A percentile compares a stretch with the other conserved stretches of the same genome.
These are phyloP conservation scores for Pachymerium ferrugineum DNA, from an alignment of 2,888 invertebrate species.

Conservation along the genomic window DNA sequence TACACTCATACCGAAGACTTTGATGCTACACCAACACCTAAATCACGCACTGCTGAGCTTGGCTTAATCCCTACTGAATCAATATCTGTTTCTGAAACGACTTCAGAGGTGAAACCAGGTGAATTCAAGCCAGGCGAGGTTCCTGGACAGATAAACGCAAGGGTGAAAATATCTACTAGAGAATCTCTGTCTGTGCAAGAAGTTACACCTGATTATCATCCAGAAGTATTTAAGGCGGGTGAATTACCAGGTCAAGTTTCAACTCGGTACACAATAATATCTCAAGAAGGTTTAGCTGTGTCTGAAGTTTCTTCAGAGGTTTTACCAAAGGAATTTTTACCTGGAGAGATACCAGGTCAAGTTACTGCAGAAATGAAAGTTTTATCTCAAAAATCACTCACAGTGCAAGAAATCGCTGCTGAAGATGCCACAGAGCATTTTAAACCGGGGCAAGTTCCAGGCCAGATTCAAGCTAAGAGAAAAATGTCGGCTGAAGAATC, in stretches of 20 bases:
- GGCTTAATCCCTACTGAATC: background rate
- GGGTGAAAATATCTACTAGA: background rate
- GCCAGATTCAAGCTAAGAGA: slow-evolving; percentile 35
- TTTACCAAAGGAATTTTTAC: background rate
- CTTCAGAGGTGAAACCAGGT: slow-evolving; percentile 47
- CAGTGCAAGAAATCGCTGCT: background rate
- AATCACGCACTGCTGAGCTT: background rate
- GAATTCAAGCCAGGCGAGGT: slow-evolving; percentile 49
- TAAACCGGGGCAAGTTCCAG: slow-evolving; percentile 34
- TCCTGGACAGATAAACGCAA: slow-evolving; percentile 30
- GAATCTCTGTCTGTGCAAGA: slow-evolving; percentile 30
- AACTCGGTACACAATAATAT: slow-evolving; percentile 34
- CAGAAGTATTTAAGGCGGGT: slow-evolving; percentile 16
- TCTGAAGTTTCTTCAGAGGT: slow-evolving; percentile 36
- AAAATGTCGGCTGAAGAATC: slow-evolving; percentile 36
- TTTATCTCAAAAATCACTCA: background rate
- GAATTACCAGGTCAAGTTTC: slow-evolving; percentile 33
- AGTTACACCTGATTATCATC: slow-evolving; percentile 11
- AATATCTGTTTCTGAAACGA: slow-evolving; percentile 33
- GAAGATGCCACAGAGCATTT: slow-evolving; percentile 9
- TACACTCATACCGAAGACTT: slow-evolving; percentile 36
- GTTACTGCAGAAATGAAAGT: slow-evolving; percentile 26
- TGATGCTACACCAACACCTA: slow-evolving; percentile 39
- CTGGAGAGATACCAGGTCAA: slow-evolving; percentile 30
- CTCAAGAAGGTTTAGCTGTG: slow-evolving; percentile 36